Base-by-base conservation (phyloP, 2,888 invertebrate genomes). In the Heliconius ethilla region DNA sequence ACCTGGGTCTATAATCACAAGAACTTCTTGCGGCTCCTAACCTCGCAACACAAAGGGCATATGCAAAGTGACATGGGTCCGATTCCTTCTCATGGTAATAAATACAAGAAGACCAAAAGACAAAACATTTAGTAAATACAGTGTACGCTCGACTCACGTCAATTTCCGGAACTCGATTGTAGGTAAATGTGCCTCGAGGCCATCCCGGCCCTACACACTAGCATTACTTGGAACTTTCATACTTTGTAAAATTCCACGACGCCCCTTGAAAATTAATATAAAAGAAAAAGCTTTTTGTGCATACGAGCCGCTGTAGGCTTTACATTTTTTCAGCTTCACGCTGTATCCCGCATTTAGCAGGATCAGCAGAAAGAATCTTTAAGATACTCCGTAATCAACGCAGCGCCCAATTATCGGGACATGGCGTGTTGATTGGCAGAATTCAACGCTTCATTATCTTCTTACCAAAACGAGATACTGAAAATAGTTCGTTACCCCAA, bases 121-220 rank as follows among this genome's bases (percentile, higher is more conserved):
- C 27, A 15, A 15, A 22, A 33, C 3, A 62, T 27, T 10, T 63
- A 63, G 27, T 63, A 70, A 55, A 29, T 33, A 72, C 59, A 72
- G 72, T 72, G 40, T 65, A 29, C 18, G 22, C 74, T 65, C 18
- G 40, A n/a, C 72, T 29, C 63, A 65, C 27, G 63, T 27, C 25
- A 74, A 62, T 74, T 74, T 74, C 74, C 74, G 74, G 40, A 74
- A 29, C 74, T 69, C 55, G 29, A 55, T 59, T 69, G 74, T 80
- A 77, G 81, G 81, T 81, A 81, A 81, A 77, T 78, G 75, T 80
- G 81, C 73, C 80, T 80, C 78, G 78, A 75, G 75, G 78, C 78
- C 69, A 59, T 72, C 72, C 79, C 75, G 75, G 27, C 22, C 40
- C 63, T 22, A 67, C 55, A 45, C 63, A 51, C 69, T 33, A 18